These are phyloP conservation scores for Muntiacus muntjak DNA, from an alignment of 2,113 vertebrate genomes.

Conservation along the genomic window DNA sequence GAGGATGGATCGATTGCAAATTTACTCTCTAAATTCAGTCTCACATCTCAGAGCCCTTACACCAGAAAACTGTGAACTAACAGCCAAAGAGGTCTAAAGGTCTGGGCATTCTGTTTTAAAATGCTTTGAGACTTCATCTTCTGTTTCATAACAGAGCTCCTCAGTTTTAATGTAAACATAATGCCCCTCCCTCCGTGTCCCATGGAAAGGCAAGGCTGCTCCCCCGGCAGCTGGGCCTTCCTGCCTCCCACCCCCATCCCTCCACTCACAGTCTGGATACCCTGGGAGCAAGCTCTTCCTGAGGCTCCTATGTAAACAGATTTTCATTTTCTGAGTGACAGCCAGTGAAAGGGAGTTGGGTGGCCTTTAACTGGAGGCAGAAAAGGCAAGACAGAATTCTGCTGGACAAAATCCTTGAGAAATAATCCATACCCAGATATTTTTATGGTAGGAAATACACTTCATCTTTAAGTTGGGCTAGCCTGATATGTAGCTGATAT, in stretches of 20 bases:
- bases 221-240: not conserved
- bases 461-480: not conserved
- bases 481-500: not conserved
- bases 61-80: not conserved
- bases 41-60: not conserved
- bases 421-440: not conserved
- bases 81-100: not conserved
- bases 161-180: not conserved
- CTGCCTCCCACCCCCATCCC: not conserved
- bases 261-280: accelerated
- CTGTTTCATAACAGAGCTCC: not conserved
- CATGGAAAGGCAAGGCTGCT: not conserved
- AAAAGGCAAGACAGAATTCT: not conserved
- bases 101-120: not conserved
- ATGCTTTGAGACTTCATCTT: not conserved
- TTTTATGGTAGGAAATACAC: not conserved
- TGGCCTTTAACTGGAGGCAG: not conserved
- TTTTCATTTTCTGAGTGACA: not conserved
- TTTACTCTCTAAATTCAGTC: not conserved
- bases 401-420: not conserved
- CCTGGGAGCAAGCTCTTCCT: not conserved
- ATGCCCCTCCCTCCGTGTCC: not conserved
- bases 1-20: not conserved
- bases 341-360: not conserved
- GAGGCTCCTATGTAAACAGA: not conserved